These are phyloP conservation scores for Meganola albula DNA, from an alignment of 2,888 invertebrate genomes.

Conservation along the genomic window DNA sequence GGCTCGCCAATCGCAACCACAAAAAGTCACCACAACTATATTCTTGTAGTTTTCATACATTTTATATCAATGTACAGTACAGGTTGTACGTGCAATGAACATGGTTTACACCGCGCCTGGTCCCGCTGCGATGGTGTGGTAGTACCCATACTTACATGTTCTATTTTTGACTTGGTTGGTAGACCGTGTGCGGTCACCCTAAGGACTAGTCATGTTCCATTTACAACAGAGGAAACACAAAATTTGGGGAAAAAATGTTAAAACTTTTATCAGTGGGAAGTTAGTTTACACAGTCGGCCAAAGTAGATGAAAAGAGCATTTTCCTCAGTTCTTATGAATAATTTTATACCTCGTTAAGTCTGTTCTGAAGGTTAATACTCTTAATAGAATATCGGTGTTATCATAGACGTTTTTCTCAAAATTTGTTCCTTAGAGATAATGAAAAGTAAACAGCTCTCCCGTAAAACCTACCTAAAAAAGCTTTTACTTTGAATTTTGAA, in stretches of 20 bases:
- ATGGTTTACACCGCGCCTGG: too few species aligned
- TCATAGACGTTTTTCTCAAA: constrained; percentile 30
- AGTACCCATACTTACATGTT: too few species aligned
- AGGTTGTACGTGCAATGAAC: too few species aligned
- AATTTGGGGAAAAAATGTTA: constrained; percentile 68
- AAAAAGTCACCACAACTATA: too few species aligned
- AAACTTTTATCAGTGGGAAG: constrained; percentile 69
- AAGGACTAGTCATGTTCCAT: too few species aligned
- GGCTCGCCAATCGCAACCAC: too few species aligned
- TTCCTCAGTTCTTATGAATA: constrained; percentile 60
- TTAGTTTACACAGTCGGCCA: constrained; percentile 69
- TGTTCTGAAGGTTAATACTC: constrained; percentile 57
- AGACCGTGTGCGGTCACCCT: too few species aligned
- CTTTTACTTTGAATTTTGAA: constrained; percentile 38
- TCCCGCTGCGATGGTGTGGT: too few species aligned
- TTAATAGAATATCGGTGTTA: constrained; percentile 41
- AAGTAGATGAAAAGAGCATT: constrained; percentile 57
- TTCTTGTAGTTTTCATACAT: too few species aligned
- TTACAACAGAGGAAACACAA: too few species aligned
- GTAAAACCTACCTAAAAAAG: constrained; percentile 26
- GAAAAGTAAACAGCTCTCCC: constrained; percentile 47
- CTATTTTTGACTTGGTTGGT: too few species aligned
- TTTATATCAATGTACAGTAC: too few species aligned
- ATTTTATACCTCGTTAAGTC: constrained; percentile 70
- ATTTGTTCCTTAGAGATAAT: constrained; percentile 33